Evolutionary conservation across 2,888 invertebrate species (phyloP).

Genomic region (Chymomyza procnemis): DNA sequence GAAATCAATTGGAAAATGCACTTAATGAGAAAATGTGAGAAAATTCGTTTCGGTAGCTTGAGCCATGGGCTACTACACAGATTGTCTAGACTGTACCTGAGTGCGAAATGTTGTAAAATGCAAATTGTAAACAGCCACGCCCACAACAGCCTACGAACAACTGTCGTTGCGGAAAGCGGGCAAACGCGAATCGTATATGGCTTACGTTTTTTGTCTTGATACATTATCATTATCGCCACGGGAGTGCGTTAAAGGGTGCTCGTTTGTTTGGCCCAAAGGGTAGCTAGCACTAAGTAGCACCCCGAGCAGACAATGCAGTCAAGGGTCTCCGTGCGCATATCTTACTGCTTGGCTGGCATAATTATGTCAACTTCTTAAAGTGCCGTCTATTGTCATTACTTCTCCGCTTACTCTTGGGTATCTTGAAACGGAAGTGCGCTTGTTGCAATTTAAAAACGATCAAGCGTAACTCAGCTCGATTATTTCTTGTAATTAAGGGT

Average conservation of each 20-base stretch:
- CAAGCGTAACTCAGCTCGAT: constrained; percentile 55
- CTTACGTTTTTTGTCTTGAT: too few relatives aligned
- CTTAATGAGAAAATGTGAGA: constrained; percentile 50
- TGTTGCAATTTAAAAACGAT: constrained; percentile 68
- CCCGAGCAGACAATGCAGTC: constrained; percentile 18
- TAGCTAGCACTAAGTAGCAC: constrained; percentile 33
- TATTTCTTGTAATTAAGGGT: constrained; percentile 57
- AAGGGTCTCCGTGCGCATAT: constrained; percentile 12
- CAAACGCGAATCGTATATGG: too few relatives aligned
- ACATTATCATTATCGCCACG: constrained; percentile 22
- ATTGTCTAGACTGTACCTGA: constrained; percentile 53
- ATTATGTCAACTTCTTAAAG: constrained; percentile 72
- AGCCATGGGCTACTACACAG: constrained; percentile 21
- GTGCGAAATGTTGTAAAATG: neutral
- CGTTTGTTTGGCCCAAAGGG: constrained; percentile 30
- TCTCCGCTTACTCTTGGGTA: constrained; percentile 14
- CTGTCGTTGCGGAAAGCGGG: constrained; percentile 46
- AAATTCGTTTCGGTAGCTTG: neutral
- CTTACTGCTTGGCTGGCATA: constrained; percentile 56
- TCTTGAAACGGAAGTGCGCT: constrained; percentile 56
- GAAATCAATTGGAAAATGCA: constrained; percentile 72
- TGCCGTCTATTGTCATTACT: constrained; percentile 40
- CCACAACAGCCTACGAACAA: constrained; percentile 57
- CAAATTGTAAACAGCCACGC: constrained; percentile 30
- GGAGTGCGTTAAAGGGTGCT: neutral